Conservation (phyloP, 2,113 vertebrate species). For the Hyla sarda region DNA sequence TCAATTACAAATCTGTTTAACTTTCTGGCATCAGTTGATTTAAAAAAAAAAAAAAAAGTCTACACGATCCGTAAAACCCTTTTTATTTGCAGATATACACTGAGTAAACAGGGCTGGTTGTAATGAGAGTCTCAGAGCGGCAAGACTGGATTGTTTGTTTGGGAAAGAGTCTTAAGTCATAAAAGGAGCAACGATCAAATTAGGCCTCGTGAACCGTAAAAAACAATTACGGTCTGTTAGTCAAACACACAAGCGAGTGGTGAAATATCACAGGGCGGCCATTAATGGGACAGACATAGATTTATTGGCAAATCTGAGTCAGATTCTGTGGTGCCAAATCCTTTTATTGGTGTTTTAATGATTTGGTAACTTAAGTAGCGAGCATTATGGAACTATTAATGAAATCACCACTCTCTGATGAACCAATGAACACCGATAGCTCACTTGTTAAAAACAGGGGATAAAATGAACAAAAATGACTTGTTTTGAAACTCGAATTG, state of each 20-base stretch:
- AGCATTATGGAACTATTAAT: slow-evolving; percentile 32
- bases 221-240: slow-evolving; percentile 32
- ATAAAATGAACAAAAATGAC: slow-evolving; percentile 13
- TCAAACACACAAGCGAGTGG: slow-evolving; percentile 4
- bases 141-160: background rate
- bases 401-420: slow-evolving; percentile 13
- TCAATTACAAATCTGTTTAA: no score
- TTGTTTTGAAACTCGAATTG: background rate
- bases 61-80: background rate
- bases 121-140: background rate
- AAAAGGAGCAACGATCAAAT: slow-evolving; percentile 26
- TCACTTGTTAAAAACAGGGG: background rate
- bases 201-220: background rate
- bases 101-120: background rate
- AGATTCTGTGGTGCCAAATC: slow-evolving; percentile 30
- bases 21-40: no score
- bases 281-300: slow-evolving; percentile 34
- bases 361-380: slow-evolving; percentile 32
- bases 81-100: background rate
- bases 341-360: slow-evolving; percentile 49
- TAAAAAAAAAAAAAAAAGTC: no score
- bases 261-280: slow-evolving; percentile 3
- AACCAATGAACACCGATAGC: slow-evolving; percentile 10
- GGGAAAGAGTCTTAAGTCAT: slow-evolving; percentile 17
- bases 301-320: slow-evolving; percentile 10